Evolutionary conservation across 2,113 vertebrate genomes (phyloP).

Genomic region (Sula dactylatra): DNA sequence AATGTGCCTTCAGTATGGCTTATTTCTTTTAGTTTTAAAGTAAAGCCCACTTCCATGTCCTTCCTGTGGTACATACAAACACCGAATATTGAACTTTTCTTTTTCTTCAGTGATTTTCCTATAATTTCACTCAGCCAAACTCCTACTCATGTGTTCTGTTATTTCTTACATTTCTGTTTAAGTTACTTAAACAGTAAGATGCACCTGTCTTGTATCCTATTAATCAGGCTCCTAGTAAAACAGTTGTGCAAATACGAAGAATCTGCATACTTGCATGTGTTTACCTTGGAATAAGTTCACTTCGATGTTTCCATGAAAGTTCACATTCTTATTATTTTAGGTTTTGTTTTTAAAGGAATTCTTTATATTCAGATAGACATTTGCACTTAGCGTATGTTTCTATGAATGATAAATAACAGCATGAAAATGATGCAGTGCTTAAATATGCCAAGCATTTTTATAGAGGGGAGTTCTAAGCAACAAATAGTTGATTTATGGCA

Average conservation of each 20-base stretch:
- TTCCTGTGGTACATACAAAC: neutral
- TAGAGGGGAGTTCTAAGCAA: neutral
- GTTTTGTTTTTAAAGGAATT: neutral
- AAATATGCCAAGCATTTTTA: neutral
- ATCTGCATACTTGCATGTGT: neutral
- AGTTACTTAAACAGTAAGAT: neutral
- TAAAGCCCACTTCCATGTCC: neutral
- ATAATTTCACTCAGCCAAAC: neutral
- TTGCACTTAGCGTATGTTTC: neutral
- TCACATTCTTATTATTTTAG: neutral
- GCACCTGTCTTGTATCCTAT: neutral
- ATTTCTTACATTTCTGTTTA: neutral
- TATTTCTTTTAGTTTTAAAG: neutral
- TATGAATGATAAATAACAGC: neutral
- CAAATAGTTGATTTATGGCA: neutral
- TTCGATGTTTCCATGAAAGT: neutral
- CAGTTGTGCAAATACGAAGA: neutral
- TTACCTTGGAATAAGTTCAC: neutral
- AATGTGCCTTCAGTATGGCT: neutral
- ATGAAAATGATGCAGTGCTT: neutral
- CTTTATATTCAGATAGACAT: neutral
- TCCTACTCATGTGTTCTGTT: neutral
- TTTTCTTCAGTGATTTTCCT: neutral
- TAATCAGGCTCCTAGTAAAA: neutral
- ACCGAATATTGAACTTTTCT: neutral